These are phyloP conservation scores for Tupaia chinensis DNA, from an alignment of 2,113 vertebrate species.

Conservation along the genomic window DNA sequence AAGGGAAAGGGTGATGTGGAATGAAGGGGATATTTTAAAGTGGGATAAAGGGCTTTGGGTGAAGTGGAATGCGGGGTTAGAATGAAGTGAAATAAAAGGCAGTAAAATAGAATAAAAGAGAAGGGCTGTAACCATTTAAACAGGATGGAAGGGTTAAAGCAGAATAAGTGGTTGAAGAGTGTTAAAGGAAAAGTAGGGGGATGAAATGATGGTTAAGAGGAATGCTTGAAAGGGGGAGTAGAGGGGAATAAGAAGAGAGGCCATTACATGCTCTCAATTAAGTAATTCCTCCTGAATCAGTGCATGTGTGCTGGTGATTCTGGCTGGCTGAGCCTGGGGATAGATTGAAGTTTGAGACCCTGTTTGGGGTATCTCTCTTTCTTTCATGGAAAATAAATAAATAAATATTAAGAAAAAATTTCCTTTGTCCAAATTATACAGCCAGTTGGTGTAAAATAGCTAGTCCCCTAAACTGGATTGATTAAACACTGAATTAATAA, in stretches of 20 bases:
- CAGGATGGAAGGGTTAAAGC: neutral
- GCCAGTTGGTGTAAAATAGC: neutral
- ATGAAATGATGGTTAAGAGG: neutral
- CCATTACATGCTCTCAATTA: neutral
- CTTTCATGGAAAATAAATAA: too few species aligned
- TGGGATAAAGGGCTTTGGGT: neutral
- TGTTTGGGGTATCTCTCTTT: too few species aligned
- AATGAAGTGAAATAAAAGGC: neutral
- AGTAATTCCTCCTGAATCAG: neutral
- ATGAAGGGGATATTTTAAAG: neutral
- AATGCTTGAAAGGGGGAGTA: neutral
- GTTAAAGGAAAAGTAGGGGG: neutral
- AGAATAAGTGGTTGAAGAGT: neutral
- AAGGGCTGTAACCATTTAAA: neutral
- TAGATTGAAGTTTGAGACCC: too few species aligned
- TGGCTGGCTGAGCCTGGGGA: too few species aligned
- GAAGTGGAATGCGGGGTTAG: neutral
- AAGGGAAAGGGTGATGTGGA: neutral
- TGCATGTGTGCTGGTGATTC: neutral
- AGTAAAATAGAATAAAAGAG: neutral
- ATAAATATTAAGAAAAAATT: too few species aligned
- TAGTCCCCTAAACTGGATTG: neutral
- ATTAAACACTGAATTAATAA: slow-evolving; percentile 24
- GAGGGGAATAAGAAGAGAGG: neutral
- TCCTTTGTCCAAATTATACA: neutral